A percentile compares a stretch with the other conserved stretches of the same genome.
phyloP scores from a whole-genome alignment of 2,797 vertebrate genomes.

The Salmo trutta region DNA sequence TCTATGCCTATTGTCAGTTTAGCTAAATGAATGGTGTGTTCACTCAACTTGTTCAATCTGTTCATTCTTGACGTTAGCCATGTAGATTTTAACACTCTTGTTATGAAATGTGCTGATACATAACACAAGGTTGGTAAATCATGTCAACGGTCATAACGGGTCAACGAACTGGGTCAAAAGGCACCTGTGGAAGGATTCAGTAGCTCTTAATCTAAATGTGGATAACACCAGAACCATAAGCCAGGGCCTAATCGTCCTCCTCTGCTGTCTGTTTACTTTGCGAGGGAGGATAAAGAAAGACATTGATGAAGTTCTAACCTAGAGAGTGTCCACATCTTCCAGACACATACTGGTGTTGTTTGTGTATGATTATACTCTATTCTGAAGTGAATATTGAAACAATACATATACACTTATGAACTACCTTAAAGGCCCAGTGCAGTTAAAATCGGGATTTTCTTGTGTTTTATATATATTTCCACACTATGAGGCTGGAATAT shows the following conservation, averaged over 20 bases:
- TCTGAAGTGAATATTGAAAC: too few species aligned
- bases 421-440: too few species aligned
- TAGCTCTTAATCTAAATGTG: slow-evolving; percentile 11
- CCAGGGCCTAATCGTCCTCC: background rate
- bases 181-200: background rate
- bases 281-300: background rate
- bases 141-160: background rate
- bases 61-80: background rate
- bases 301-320: background rate
- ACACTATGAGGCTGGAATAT: too few species aligned
- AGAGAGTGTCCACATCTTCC: background rate
- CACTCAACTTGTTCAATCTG: background rate
- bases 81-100: background rate
- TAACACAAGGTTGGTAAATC: background rate
- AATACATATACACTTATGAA: too few species aligned
- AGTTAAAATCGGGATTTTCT: too few species aligned
- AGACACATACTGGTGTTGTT: too few species aligned
- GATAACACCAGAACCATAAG: background rate
- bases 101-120: background rate
- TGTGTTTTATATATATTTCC: too few species aligned
- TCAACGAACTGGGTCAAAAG: slow-evolving; percentile 11
- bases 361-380: too few species aligned
- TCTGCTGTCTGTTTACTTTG: background rate
- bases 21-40: background rate
- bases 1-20: background rate